Evolutionary conservation across 1,140 invertebrate species (phyloP).

Genomic region (Bombus picipes): DNA sequence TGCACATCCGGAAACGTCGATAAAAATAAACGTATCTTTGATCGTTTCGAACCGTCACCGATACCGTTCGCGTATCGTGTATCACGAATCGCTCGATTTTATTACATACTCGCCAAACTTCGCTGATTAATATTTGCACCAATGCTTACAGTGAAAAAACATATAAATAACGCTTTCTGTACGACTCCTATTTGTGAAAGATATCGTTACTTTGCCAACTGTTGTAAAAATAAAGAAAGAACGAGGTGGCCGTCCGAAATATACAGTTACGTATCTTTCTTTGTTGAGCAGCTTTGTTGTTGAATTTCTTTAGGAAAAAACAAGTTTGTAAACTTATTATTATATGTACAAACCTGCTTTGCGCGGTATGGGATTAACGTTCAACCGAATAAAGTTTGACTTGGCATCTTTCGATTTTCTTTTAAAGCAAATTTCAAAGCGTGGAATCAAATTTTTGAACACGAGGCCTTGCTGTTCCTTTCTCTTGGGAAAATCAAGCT

Average conservation of each 20-base stretch:
- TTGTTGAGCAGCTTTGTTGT: neutral
- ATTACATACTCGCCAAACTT: neutral
- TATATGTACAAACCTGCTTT: too few species aligned
- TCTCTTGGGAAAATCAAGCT: neutral
- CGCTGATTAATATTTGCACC: neutral
- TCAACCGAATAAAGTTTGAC: neutral
- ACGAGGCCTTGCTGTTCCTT: neutral
- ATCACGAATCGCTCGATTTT: conserved; percentile 1
- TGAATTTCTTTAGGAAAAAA: neutral
- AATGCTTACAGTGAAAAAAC: neutral
- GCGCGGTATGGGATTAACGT: neutral
- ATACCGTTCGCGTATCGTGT: neutral
- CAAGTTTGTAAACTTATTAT: neutral
- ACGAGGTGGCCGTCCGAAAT: neutral
- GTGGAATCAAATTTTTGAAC: neutral
- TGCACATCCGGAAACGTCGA: neutral
- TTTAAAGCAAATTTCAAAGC: neutral
- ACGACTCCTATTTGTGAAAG: neutral
- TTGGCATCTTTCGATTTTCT: neutral
- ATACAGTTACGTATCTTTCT: neutral
- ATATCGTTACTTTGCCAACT: neutral
- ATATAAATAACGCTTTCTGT: neutral
- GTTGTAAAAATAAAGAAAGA: neutral
- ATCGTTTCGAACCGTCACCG: neutral
- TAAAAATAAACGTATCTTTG: neutral